Evolutionary conservation across 2,797 vertebrate genomes (phyloP), one percentile per base, ranked within the genome.

Genomic region (Moxostoma hubbsi): DNA sequence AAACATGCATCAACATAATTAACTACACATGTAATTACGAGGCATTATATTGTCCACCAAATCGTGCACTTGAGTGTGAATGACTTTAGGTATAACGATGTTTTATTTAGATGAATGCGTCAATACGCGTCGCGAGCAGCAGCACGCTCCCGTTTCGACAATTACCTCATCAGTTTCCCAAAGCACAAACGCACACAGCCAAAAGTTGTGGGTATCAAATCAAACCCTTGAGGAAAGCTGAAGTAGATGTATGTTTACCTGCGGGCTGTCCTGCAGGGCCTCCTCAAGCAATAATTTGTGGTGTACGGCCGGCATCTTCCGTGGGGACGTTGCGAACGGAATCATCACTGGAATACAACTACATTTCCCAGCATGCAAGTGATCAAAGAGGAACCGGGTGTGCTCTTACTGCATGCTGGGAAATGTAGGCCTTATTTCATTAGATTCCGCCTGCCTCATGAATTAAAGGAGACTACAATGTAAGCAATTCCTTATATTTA

Each of bases 241-340:
- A 18, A 16, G 12, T 1, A 36, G 12, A 18, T 6, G 2, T 0
- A 6, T 12, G 2, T 4, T 18, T 67, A 98, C 97, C 97, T 99
- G 97, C 77, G 97, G 97, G 91, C 97, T 99, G 92, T 99, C 97
- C 87, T 96, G 96, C 84, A 98, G 85, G 53, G 97, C 96, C 69
- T 99, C 97, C 89, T 99, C 97, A 85, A 99, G 89, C 49, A 98
- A 94, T 85, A 99, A 93, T 87, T 95, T 98, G 89, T 98, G 76
- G 51, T 79, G 97, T 75, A 97, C 96, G 88, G 95, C 94, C 82
- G 97, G 97, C 97, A 99, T 99, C 91, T 94, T 92, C 95, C 85
- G 67, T 81, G 87, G 66, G n/a, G 67, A 81, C 64, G 65, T 85
- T 81, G 75, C 77, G 84, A 88, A 84, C 86, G 90, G 82, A 92